Base-by-base conservation (phyloP, 2,888 invertebrate species). In the Morinoia aosen region DNA sequence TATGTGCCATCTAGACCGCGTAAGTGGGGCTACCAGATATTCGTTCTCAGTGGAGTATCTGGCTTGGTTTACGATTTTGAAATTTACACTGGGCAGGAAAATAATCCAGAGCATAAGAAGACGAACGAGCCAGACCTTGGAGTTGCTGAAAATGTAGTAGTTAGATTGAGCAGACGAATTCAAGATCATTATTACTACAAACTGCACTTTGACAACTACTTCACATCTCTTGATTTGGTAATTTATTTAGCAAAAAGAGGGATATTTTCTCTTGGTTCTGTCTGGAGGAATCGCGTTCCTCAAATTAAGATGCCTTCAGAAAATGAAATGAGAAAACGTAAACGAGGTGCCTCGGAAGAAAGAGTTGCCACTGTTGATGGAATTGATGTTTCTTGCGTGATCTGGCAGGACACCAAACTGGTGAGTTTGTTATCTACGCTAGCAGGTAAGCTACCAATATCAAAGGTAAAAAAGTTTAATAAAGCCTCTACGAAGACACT, bases 11-110 rank as follows among this genome's bases (percentile, higher is more conserved):
- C 48, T 57, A 96, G 96, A 91, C 96, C 95, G 5, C 94, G 95
- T 19, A 76, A 95, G 48, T 96, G 95, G 95, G 95, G 96, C 39
- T 96, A 94, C 90, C 96, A 96, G 90, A n/a, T 96, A 10, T 96
- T 95, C 64, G 48, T 94, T 19, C 25, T 95, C 40, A 96, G 96
- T 58, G 97, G 97, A 76, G 95, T 97, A 25, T 96, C 96, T 12
- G 97, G 97, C 64, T 96, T 56, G 11, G 93, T 91, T 7, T 96
- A 96, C 57, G 93, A 95, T 57, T 96, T 96, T 91, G 61, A 95
- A 48, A 39, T 95, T 39, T 95, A 96, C 91, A 95, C 95, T 40
- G 95, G 88, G 0, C 76, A 95, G 16, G 88, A 88, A 39, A 88
- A 93, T 93, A 57, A 93, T 57, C 93, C 93, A 25, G 33, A 56